phyloP scores from a whole-genome alignment of 2,888 invertebrate species.

The Hydroisotoma schaefferi region DNA sequence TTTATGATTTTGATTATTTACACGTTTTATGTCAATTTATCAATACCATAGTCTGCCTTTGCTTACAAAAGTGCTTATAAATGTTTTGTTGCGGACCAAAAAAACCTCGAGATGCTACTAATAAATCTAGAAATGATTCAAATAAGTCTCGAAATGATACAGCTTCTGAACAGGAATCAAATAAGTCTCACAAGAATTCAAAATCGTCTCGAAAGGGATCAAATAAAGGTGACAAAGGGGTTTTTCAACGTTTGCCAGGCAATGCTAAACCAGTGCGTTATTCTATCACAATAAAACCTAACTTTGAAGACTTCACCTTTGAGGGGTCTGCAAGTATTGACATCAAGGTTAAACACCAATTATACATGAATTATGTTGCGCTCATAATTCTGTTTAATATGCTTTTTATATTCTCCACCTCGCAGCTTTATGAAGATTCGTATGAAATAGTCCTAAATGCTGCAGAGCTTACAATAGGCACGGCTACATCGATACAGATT shows the following conservation, averaged over 20 bases:
- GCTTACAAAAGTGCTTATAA: no score
- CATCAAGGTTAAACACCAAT: constrained; percentile 54
- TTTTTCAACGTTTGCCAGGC: constrained; percentile 71
- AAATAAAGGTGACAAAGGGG: constrained; percentile 53
- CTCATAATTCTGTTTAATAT: not conserved
- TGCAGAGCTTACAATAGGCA: constrained; percentile 68
- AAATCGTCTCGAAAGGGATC: no score
- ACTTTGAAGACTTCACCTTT: constrained; percentile 79
- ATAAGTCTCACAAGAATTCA: no score
- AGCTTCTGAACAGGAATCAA: no score
- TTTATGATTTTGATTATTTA: no score
- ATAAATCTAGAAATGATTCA: no score
- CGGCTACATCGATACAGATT: constrained; percentile 52
- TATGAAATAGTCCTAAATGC: constrained; percentile 71
- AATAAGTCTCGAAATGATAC: no score
- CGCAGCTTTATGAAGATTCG: constrained; percentile 66
- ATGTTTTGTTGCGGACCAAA: no score
- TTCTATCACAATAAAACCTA: constrained; percentile 74
- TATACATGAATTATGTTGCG: no score
- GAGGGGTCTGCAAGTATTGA: constrained; percentile 76
- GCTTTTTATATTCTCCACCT: constrained; percentile 46
- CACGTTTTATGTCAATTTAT: no score
- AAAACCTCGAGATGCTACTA: no score
- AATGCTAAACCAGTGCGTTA: constrained; percentile 83
- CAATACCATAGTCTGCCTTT: no score